Base-by-base conservation (phyloP, 1,140 invertebrate species). In the Drosophila parabipectinata region DNA sequence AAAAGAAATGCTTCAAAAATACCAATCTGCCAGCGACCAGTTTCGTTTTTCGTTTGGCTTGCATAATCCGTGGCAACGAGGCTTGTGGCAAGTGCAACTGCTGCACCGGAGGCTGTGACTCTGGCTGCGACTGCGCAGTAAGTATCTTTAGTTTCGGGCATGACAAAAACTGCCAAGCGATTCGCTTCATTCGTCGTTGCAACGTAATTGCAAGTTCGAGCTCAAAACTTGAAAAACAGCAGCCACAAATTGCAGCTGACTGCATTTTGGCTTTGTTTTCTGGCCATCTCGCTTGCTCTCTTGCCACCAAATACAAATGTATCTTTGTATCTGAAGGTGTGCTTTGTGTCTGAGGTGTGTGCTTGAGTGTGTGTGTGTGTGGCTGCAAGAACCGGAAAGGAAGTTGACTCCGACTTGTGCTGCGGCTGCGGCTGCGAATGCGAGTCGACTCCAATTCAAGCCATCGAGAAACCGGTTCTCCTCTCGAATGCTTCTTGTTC, bases 181-280 rank as follows among this genome's bases (percentile, higher is more conserved):
- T 87, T 81, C 74, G 82, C 78, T 78, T 78, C 64, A 87, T 87
- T 82, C 53, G 54, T 82, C 53, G 54, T 54, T 68, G 62, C 72
- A 72, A 68, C 82, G 82, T 87, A 85, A 85, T 85, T 88, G 77
- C 78, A 73, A 77, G 54, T 82, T 82, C 82, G 79, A 87, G 85
- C 69, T 52, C 58, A 76, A 83, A 79, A 84, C 79, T 84, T 84
- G 76, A 88, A 61, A 77, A 57, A 69, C 50, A 53, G 73, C 53
- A 45, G 34, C 14, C 61, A 55, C 45, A 77, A 88, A 82, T 83
- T 88, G 83, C 83, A 88, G 83, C 83, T 87, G 83, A 87, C 83
- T 79, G 68, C 61, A 63, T 62, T 68, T 56, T 41, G 32, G 54
- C 34, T 55, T 76, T 69, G 63, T 69, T 69, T 69, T 47, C 30